A percentile compares a stretch with the other conserved stretches of the same genome.
Evolutionary conservation across 2,113 vertebrate species (phyloP).

Genomic region (Myotis yumanensis): DNA sequence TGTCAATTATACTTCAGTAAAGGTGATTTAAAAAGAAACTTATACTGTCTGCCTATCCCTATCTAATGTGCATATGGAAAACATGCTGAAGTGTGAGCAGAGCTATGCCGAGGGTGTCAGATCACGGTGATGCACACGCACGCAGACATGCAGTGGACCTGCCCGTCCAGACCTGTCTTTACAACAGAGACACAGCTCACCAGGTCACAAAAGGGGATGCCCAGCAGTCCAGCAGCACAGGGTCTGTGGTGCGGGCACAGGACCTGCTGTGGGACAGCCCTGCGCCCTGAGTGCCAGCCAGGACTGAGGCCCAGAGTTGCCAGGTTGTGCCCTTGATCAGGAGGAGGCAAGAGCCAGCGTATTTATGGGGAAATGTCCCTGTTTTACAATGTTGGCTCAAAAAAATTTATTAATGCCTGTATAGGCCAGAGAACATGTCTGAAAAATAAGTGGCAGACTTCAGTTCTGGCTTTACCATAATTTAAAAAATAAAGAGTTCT

Average conservation of each 20-base stretch:
- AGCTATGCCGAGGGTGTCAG: neutral
- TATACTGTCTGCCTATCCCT: neutral
- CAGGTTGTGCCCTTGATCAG: neutral
- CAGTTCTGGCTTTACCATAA: conserved; percentile 5
- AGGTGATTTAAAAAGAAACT: neutral
- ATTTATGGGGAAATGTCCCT: neutral
- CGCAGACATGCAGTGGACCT: neutral
- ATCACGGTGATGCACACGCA: neutral
- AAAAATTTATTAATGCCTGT: neutral
- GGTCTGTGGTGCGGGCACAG: too few species aligned
- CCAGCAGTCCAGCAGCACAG: neutral
- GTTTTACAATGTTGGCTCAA: neutral
- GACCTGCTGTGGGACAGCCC: neutral
- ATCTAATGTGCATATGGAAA: neutral
- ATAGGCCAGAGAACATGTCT: neutral
- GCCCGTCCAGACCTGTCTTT: neutral
- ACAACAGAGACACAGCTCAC: neutral
- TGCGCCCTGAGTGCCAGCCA: neutral
- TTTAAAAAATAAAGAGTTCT: neutral
- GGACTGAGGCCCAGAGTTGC: neutral
- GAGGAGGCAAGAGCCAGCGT: neutral
- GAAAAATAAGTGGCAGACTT: neutral
- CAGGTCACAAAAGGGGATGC: accelerated
- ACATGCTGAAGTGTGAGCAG: neutral
- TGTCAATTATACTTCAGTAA: neutral